These are phyloP conservation scores for Gastracanthus pulcherrimus DNA, from an alignment of 2,888 invertebrate genomes.

Conservation along the genomic window DNA sequence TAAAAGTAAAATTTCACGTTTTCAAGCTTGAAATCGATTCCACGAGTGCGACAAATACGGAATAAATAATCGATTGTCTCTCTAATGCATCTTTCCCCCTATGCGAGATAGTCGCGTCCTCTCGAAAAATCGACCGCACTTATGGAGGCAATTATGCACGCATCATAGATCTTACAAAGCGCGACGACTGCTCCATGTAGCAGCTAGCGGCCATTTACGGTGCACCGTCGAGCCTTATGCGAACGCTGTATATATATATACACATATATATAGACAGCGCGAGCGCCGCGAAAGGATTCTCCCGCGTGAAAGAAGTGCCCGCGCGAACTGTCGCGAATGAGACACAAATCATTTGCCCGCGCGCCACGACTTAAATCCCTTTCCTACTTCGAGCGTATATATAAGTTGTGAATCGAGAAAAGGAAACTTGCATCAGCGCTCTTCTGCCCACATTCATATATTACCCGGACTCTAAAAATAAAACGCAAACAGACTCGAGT, in stretches of 20 bases:
- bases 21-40: neutral
- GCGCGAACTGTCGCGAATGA: constrained; percentile 30
- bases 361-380: constrained; percentile 26
- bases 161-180: constrained; percentile 21
- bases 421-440: constrained; percentile 51
- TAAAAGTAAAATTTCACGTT: neutral
- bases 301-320: constrained; percentile 8
- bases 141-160: constrained; percentile 23
- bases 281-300: constrained; percentile 24
- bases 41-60: neutral
- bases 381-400: neutral
- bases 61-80: constrained; percentile 18
- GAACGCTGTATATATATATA: no score
- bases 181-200: neutral
- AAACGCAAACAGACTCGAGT: neutral
- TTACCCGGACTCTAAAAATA: constrained; percentile 50
- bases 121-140: constrained; percentile 26
- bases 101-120: neutral
- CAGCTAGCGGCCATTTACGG: constrained; percentile 27
- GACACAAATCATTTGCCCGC: constrained; percentile 50
- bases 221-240: no score
- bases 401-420: constrained; percentile 24
- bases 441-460: constrained; percentile 31
- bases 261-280: no score
- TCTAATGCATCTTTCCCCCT: no score